phyloP scores from a whole-genome alignment of 2,888 invertebrate species.

The Scelioninae gen. 1 region DNA sequence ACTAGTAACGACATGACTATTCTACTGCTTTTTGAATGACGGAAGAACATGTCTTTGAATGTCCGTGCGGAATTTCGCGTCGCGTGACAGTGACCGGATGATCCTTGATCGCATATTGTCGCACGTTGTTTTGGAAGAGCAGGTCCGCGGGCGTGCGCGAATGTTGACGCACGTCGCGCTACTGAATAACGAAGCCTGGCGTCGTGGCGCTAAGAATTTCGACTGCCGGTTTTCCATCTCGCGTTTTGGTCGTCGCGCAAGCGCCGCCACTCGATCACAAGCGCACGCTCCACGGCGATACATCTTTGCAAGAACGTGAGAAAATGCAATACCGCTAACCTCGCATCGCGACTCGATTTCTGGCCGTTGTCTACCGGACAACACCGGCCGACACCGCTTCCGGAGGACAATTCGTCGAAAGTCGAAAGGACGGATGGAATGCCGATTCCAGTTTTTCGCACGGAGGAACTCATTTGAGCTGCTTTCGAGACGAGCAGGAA shows the following conservation, averaged over 20 bases:
- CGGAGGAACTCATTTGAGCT: too few species aligned
- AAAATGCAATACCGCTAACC: conserved; percentile 50
- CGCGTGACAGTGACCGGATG: too few species aligned
- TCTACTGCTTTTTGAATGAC: too few species aligned
- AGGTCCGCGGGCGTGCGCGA: conserved; percentile 80
- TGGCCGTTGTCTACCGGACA: too few species aligned
- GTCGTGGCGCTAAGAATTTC: conserved; percentile 74
- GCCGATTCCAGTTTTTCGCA: too few species aligned
- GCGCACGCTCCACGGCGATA: conserved; percentile 25
- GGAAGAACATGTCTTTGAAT: not conserved
- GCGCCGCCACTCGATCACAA: conserved; percentile 68
- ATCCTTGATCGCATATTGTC: conserved; percentile 60
- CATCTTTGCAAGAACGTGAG: conserved; percentile 44
- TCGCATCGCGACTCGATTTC: conserved; percentile 32
- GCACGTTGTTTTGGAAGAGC: conserved; percentile 2
- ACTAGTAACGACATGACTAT: too few species aligned
- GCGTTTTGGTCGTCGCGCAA: conserved; percentile 73
- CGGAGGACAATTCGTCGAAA: too few species aligned
- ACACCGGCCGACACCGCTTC: too few species aligned
- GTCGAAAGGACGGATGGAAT: too few species aligned
- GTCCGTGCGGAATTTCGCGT: not conserved
- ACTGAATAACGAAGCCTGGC: conserved; percentile 80
- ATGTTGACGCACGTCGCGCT: conserved; percentile 84
- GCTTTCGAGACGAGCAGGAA: too few species aligned
- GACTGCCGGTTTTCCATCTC: conserved; percentile 48